Evolutionary conservation across 2,888 invertebrate species (phyloP), one percentile per base, ranked within the genome.

Genomic region (Leucophora obtusa): DNA sequence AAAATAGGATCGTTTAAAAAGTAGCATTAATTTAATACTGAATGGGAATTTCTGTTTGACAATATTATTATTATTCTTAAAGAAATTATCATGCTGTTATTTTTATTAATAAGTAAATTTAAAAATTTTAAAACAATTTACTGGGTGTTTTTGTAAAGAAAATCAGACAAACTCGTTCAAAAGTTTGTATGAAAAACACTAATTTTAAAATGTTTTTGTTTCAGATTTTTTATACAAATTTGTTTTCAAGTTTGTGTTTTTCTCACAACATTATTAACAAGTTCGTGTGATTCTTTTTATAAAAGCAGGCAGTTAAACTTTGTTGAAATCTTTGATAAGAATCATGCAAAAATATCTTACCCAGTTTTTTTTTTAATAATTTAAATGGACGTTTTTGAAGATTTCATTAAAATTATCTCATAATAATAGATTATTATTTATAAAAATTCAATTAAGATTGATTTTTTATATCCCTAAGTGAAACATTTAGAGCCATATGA

Each of bases 341-440:
- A 58, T 70, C 81, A 81, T 81, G 81, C 81, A 77, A 72, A 51
- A 28, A 58, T 21, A 33, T 54, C 81, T 81, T 81, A 81, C 81
- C 81, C 77, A 56, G 53, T 33, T 58, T 47, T 14, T 10, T 14
- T 14, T 47, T 9, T n/a, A 47, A 47, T n/a, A 47, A 47, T 47
- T 14, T 47, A 3, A n/a, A 47, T 47, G 43, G 43, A 47, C 43
- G 43, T 47, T n/a, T 47, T n/a, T 14, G 14, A 14, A 47, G 14
- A 47, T 47, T 47, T 47, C 43, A 47, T 14, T 47, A n/a, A 47
- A 47, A 47, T 5, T 47, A 14, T n/a, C n/a, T 47, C n/a, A n/a
- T 47, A n/a, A 35, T 35, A 35, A 11, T 6, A 38, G 6, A 2
- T n/a, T 3, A n/a, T 47, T 47, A 47, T 47, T 47, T n/a, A 14